Evolutionary conservation across 1,140 invertebrate species (phyloP).

Genomic region (Orius laevigatus): DNA sequence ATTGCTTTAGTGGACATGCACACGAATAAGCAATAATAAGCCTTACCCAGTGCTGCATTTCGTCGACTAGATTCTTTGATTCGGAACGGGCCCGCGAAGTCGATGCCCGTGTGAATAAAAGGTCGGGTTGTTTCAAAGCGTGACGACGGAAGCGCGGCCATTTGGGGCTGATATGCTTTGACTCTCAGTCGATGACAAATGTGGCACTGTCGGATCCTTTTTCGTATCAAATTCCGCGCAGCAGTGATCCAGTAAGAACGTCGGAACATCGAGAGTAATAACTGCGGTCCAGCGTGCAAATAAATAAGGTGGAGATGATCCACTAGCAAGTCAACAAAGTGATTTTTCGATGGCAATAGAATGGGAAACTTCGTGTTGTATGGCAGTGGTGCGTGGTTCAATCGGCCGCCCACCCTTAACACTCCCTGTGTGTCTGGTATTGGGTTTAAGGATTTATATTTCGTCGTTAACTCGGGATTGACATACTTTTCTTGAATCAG

Average conservation of each 20-base stretch:
- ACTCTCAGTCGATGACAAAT: conserved; percentile 6
- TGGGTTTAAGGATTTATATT: no score
- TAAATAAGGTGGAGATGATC: conserved; percentile 21
- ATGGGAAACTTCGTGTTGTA: no score
- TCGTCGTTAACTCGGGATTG: no score
- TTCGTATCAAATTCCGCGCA: conserved; percentile 1
- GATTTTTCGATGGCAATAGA: conserved; percentile 24
- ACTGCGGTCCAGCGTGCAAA: conserved; percentile 23
- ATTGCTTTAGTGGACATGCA: conserved; percentile 22
- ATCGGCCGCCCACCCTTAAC: no score
- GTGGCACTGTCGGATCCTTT: conserved; percentile 6
- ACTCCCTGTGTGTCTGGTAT: no score
- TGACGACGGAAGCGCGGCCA: no score
- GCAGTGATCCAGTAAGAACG: conserved; percentile 10
- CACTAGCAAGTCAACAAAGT: conserved; percentile 24
- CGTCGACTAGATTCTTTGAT: conserved; percentile 2
- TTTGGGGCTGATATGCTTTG: conserved; percentile 11
- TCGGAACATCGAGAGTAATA: conserved; percentile 2
- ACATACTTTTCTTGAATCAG: no score
- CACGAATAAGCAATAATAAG: conserved; percentile 20
- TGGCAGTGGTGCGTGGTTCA: no score
- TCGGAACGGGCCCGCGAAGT: conserved; percentile 18
- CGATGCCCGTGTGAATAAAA: conserved; percentile 17
- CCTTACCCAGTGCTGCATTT: background rate
- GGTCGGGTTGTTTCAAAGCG: no score